phyloP scores from a whole-genome alignment of 2,113 vertebrate genomes.

The Poeciliopsis occidentalis region DNA sequence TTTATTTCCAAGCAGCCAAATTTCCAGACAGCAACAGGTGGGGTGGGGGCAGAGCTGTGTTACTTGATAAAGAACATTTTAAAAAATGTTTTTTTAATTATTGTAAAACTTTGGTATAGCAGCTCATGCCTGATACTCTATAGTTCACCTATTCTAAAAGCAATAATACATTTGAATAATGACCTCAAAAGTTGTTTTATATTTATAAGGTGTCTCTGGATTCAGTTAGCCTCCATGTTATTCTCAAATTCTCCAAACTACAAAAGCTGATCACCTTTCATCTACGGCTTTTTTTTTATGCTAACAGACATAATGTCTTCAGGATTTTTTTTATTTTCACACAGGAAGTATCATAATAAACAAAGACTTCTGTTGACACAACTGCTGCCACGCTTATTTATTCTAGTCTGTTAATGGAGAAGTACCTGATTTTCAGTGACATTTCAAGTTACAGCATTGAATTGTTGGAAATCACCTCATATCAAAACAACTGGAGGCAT shows the following conservation, averaged over 20 bases:
- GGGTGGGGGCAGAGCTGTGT: too few species aligned
- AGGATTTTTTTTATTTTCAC: not conserved
- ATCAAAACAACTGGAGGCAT: not conserved
- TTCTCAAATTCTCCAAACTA: not conserved
- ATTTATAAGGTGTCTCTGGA: not conserved
- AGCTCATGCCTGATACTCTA: too few species aligned
- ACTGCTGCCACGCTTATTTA: not conserved
- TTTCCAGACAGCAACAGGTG: too few species aligned
- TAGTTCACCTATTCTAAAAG: too few species aligned
- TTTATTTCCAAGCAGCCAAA: too few species aligned
- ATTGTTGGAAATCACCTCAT: not conserved
- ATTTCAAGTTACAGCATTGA: not conserved
- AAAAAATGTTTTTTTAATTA: too few species aligned
- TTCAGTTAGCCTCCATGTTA: not conserved
- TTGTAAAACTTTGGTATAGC: too few species aligned
- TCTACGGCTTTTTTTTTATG: not conserved
- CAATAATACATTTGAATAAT: too few species aligned
- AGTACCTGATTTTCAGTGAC: not conserved
- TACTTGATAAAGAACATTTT: too few species aligned
- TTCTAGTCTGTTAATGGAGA: not conserved
- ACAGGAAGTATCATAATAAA: not conserved
- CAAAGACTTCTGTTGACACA: not conserved
- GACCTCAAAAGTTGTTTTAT: not conserved
- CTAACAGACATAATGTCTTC: not conserved
- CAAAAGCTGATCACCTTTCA: not conserved